phyloP scores from a whole-genome alignment of 2,888 invertebrate genomes.

The Lottia gigantea region DNA sequence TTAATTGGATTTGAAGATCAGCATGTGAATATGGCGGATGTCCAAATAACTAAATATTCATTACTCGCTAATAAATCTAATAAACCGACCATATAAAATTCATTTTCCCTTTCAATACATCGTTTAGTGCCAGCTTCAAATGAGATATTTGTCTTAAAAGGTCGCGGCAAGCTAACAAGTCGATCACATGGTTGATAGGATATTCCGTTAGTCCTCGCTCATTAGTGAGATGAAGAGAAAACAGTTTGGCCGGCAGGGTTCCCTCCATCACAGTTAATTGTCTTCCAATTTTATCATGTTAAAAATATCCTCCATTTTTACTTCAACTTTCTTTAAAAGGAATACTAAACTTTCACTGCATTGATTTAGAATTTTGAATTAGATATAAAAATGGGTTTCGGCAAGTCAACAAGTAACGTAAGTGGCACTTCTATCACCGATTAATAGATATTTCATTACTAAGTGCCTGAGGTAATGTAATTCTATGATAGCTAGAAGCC shows the following conservation, averaged over 20 bases:
- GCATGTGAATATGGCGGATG: background rate
- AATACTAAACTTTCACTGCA: background rate
- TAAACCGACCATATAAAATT: background rate
- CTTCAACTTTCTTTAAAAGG: background rate
- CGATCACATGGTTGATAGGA: background rate
- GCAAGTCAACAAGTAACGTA: background rate
- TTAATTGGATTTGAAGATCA: constrained; percentile 7
- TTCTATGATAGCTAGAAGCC: background rate
- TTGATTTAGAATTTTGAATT: background rate
- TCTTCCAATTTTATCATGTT: background rate
- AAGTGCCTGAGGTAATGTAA: background rate
- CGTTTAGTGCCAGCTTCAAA: constrained; percentile 7
- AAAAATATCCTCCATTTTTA: background rate
- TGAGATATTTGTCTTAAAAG: background rate
- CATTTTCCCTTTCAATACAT: background rate
- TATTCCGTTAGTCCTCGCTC: background rate
- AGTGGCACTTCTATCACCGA: background rate
- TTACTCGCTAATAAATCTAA: constrained; percentile 6
- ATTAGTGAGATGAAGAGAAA: background rate
- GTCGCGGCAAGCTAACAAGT: background rate
- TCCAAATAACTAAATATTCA: constrained; percentile 9
- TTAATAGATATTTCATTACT: constrained; percentile 5
- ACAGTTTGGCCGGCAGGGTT: constrained; percentile 4
- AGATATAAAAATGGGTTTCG: background rate
- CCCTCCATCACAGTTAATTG: background rate